phyloP scores from a whole-genome alignment of 2,888 invertebrate species.

The Hypercompe scribonia region DNA sequence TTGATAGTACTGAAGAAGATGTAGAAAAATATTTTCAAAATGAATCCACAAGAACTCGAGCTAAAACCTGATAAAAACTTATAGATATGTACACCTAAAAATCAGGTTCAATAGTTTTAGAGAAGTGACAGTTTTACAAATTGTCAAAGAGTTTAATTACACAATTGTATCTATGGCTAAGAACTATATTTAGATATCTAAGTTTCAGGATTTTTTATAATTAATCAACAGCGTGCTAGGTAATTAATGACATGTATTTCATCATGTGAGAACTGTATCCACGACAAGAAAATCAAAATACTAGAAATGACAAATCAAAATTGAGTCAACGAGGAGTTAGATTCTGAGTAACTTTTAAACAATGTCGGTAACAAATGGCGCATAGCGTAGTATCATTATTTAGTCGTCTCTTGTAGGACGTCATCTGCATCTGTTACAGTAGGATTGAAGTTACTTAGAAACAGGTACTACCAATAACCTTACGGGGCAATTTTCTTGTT shows the following conservation, averaged over 20 bases:
- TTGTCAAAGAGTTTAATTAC: too few relatives aligned
- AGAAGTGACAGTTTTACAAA: too few relatives aligned
- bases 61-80: too few relatives aligned
- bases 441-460: slow-evolving; percentile 51
- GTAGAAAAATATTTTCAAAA: too few relatives aligned
- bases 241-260: not conserved
- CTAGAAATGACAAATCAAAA: not conserved
- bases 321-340: not conserved
- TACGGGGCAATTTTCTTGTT: slow-evolving; percentile 41
- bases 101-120: too few relatives aligned
- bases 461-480: slow-evolving; percentile 42
- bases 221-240: too few relatives aligned
- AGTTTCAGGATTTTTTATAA: too few relatives aligned
- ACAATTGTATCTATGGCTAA: too few relatives aligned
- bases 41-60: too few relatives aligned
- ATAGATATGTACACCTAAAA: too few relatives aligned
- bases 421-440: slow-evolving; percentile 61
- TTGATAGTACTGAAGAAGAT: too few relatives aligned
- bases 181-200: too few relatives aligned
- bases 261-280: not conserved
- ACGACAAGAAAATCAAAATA: not conserved
- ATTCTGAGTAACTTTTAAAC: slow-evolving; percentile 47
- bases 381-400: slow-evolving; percentile 58
- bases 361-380: slow-evolving; percentile 56
- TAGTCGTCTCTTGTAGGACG: slow-evolving; percentile 62